These are phyloP conservation scores for Zaprionus nigranus DNA, from an alignment of 1,140 invertebrate genomes.

Conservation along the genomic window DNA sequence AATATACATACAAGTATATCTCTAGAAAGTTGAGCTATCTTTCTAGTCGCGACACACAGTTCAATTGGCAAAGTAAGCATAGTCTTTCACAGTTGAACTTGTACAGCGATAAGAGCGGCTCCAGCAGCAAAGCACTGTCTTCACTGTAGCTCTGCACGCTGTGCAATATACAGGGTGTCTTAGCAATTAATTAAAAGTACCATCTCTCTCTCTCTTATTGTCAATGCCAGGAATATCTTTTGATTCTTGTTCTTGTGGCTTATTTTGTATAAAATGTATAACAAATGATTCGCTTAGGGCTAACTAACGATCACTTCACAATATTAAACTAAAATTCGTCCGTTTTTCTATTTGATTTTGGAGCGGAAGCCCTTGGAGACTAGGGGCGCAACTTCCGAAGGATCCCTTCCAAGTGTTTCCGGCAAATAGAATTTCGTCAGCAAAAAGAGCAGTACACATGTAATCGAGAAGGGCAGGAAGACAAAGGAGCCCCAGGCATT, in stretches of 20 bases:
- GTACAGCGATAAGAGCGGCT: constrained; percentile 60
- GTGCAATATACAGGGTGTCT: constrained; percentile 32
- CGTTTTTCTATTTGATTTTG: constrained; percentile 61
- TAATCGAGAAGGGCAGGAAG: constrained; percentile 89
- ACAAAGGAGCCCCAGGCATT: constrained; percentile 88
- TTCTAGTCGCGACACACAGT: constrained; percentile 34
- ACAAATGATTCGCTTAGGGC: constrained; percentile 5
- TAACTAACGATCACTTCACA: constrained; percentile 6
- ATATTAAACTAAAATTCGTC: neutral
- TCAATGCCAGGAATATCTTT: constrained; percentile 40
- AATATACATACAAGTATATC: neutral
- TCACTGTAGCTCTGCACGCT: neutral
- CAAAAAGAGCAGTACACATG: constrained; percentile 87
- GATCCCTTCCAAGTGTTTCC: constrained; percentile 89
- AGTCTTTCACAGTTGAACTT: constrained; percentile 54
- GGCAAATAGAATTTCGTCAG: constrained; percentile 89
- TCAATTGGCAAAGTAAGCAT: constrained; percentile 56
- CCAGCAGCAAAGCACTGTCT: neutral
- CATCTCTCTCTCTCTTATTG: constrained; percentile 50
- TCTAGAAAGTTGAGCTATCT: constrained; percentile 7
- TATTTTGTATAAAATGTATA: neutral
- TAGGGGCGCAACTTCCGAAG: constrained; percentile 86
- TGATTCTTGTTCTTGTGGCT: neutral
- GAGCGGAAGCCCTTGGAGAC: constrained; percentile 85
- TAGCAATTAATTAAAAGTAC: constrained; percentile 33